Conservation (phyloP, 1,140 invertebrate species). For the Dinothrombium tinctorium region DNA sequence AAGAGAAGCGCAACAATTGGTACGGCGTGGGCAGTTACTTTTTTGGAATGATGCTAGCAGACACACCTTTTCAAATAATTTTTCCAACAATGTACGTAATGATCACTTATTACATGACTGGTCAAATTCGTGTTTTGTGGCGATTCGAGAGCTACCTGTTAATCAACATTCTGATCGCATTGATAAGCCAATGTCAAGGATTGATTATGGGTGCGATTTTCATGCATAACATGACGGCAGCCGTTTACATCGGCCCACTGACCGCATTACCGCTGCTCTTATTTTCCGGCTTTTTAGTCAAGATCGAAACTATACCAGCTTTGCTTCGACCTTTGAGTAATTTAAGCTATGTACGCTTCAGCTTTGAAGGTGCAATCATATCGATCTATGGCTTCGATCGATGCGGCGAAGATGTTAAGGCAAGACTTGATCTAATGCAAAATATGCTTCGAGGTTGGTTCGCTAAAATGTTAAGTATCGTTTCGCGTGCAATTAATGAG, state of each 20-base stretch:
- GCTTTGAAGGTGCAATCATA: conserved; percentile 70
- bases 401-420: conserved; percentile 3
- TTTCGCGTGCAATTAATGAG: neutral
- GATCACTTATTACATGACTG: conserved; percentile 84
- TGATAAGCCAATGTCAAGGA: conserved; percentile 76
- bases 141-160: conserved; percentile 65
- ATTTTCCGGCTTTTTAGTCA: conserved; percentile 71
- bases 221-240: conserved; percentile 18
- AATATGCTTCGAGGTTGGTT: neutral
- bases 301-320: conserved; percentile 67
- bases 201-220: conserved; percentile 58
- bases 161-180: conserved; percentile 60
- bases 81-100: conserved; percentile 70
- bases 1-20: conserved; percentile 92
- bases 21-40: conserved; percentile 90
- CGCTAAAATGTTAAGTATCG: neutral
- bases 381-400: conserved; percentile 70
- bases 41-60: conserved; percentile 75
- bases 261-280: conserved; percentile 64
- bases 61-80: conserved; percentile 77
- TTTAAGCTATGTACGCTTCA: conserved; percentile 66
- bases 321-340: conserved; percentile 74
- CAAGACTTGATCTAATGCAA: neutral
- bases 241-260: conserved; percentile 75
- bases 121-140: conserved; percentile 46